Evolutionary conservation across 2,113 vertebrate genomes (phyloP), one percentile per base, ranked within the genome.

Genomic region (Phoxinus phoxinus): DNA sequence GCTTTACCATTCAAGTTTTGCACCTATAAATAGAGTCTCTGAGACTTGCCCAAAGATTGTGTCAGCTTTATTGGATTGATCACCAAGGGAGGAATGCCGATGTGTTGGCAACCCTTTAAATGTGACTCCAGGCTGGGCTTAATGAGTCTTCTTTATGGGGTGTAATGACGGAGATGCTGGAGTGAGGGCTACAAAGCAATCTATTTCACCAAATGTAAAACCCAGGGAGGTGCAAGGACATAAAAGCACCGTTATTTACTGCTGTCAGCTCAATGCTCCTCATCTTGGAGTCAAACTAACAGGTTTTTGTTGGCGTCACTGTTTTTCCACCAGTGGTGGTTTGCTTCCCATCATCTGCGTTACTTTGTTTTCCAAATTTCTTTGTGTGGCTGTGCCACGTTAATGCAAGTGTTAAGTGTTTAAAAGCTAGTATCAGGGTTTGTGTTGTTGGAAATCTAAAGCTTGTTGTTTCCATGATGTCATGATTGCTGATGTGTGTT

Each of bases 31-130:
- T 85, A 88, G 41, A 89, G 91, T 90, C 89, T 85, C 74, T 86
- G 81, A 82, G 78, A 51, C 84, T 90, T 86, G 87, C 25, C 88
- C 85, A 85, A 85, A 87, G 81, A 89, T 85, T 90, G 91, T 93
- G 79, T 93, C 91, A 93, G 90, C 88, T 93, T 92, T 89, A 30
- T 35, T 67, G 90, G 91, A 89, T 80, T 90, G 92, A 94, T 94
- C 90, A 90, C 87, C 73, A 88, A 91, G 92, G 90, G 90, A 94
- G 89, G 91, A 91, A 92, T 94, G 91, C 91, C 90, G 89, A 90
- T 3, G 80, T 41, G 76, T 69, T 93, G 91, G 93, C 91, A 88
- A 77, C 59, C 51, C 71, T 83, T 86, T 89, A 89, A 91, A 88
- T 87, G 86, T 90, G 89, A 91, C 89, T 92, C 89, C 86, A 88